Conservation (phyloP, 2,888 invertebrate species). For the Galeruca laticollis region DNA sequence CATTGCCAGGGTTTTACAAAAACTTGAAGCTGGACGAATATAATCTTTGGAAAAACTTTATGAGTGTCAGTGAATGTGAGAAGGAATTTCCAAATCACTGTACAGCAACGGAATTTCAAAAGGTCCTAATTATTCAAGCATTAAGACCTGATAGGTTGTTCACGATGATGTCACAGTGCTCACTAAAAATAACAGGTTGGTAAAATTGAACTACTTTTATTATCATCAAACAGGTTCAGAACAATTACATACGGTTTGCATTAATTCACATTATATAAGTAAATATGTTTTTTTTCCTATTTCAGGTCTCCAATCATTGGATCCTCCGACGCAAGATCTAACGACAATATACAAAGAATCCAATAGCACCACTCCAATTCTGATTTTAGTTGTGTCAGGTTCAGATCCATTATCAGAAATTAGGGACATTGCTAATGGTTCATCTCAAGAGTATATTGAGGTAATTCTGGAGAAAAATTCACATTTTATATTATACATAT, state of each 20-base stretch:
- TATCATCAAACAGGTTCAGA: too few relatives aligned
- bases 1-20: conserved; percentile 73
- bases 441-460: conserved; percentile 26
- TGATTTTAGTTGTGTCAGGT: conserved; percentile 89
- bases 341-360: conserved; percentile 71
- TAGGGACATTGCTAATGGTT: conserved; percentile 72
- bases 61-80: conserved; percentile 75
- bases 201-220: too few relatives aligned
- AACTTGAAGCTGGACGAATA: conserved; percentile 74
- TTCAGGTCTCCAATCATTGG: conserved; percentile 55
- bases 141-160: conserved; percentile 87
- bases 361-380: conserved; percentile 75
- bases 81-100: conserved; percentile 71
- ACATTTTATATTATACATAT: neutral
- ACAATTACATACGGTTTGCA: too few relatives aligned
- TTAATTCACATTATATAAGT: too few relatives aligned
- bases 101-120: conserved; percentile 82
- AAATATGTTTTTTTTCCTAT: neutral
- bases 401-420: conserved; percentile 91
- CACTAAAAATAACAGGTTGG: conserved; percentile 74
- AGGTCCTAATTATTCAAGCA: conserved; percentile 82
- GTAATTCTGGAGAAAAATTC: conserved; percentile 5
- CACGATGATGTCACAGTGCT: conserved; percentile 80
- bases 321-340: conserved; percentile 61
- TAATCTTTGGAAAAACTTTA: conserved; percentile 77